These are phyloP conservation scores for Podarcis muralis DNA, from an alignment of 2,113 vertebrate species.

Conservation along the genomic window DNA sequence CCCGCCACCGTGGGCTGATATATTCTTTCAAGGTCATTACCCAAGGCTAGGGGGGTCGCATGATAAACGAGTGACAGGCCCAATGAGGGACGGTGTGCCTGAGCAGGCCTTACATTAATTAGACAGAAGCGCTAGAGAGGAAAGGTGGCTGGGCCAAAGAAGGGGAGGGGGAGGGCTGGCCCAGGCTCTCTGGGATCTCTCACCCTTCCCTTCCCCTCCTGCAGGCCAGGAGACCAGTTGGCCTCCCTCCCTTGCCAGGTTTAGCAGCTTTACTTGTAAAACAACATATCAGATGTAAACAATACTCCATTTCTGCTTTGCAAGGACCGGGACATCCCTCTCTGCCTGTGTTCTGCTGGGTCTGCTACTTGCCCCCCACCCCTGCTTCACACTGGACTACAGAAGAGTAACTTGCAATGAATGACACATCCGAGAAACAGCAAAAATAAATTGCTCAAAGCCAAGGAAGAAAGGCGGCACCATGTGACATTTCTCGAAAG, in stretches of 20 bases:
- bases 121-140: conserved; percentile 88
- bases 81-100: conserved; percentile 91
- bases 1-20: conserved; percentile 99
- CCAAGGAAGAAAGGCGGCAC: background rate
- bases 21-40: conserved; percentile 99
- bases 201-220: conserved; percentile 52
- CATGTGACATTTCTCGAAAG: no score
- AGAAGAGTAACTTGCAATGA: background rate
- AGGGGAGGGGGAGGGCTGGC: conserved; percentile 67
- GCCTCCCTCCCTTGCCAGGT: background rate
- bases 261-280: conserved; percentile 41
- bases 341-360: conserved; percentile 55
- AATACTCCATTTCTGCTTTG: conserved; percentile 34
- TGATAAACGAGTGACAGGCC: conserved; percentile 99
- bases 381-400: background rate
- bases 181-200: conserved; percentile 47
- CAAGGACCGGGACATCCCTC: conserved; percentile 37
- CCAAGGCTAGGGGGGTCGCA: conserved; percentile 96
- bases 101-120: conserved; percentile 94
- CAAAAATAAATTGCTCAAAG: background rate
- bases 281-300: background rate
- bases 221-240: conserved; percentile 44
- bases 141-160: conserved; percentile 77
- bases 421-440: conserved; percentile 35
- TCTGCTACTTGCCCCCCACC: conserved; percentile 46